phyloP scores from a whole-genome alignment of 2,888 invertebrate genomes.

The Dynastes maya region DNA sequence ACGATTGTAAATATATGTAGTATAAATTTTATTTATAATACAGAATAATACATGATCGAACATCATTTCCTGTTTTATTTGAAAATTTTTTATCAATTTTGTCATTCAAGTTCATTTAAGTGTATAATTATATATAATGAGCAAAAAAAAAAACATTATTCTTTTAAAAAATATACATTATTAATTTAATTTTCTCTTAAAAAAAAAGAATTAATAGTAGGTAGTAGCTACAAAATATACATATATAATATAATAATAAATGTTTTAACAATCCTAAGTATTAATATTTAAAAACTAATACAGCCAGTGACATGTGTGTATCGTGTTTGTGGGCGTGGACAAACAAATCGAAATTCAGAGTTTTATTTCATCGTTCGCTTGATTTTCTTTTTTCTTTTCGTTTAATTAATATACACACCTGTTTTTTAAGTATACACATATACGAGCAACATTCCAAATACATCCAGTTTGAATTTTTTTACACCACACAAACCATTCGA shows the following conservation, averaged over 20 bases:
- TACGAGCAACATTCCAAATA: not conserved
- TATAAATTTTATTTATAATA: constrained; percentile 48
- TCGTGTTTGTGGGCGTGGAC: constrained; percentile 5
- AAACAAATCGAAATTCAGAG: constrained; percentile 31
- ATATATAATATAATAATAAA: constrained; percentile 43
- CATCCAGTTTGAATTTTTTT: not conserved
- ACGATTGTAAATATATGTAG: constrained; percentile 9
- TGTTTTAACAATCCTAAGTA: constrained; percentile 49
- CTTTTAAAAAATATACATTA: constrained; percentile 50
- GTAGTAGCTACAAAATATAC: constrained; percentile 53
- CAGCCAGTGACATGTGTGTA: constrained; percentile 47
- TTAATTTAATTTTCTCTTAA: constrained; percentile 39
- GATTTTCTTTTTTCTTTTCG: not conserved
- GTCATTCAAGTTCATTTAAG: constrained; percentile 21
- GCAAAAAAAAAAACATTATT: constrained; percentile 36
- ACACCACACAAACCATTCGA: not conserved
- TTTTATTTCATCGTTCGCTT: constrained; percentile 27
- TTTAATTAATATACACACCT: constrained; percentile 5
- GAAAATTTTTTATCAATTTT: constrained; percentile 17
- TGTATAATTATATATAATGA: constrained; percentile 41
- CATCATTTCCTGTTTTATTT: constrained; percentile 9
- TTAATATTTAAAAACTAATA: constrained; percentile 49
- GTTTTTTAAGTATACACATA: not conserved
- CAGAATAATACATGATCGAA: constrained; percentile 39
- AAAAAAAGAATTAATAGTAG: constrained; percentile 47